Percentiles rank a stretch among this genome's conserved stretches.
Conservation (phyloP, 2,797 vertebrate species). For the Ptychadena robeensis region DNA sequence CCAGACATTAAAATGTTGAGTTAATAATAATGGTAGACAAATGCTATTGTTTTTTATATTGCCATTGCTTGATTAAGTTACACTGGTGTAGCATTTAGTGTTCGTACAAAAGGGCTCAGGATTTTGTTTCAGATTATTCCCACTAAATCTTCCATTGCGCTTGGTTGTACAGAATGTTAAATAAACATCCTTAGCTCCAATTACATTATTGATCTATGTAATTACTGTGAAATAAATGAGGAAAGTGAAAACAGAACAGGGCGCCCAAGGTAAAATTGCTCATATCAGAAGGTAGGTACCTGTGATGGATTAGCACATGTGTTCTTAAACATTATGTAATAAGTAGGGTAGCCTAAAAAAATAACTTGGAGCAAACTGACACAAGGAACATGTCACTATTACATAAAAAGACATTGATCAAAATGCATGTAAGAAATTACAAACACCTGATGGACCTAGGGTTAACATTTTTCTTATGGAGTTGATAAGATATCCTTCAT, state of each 20-base stretch:
- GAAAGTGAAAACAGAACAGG: not conserved
- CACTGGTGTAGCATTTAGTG: too few relatives aligned
- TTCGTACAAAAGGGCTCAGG: too few relatives aligned
- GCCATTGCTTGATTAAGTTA: not conserved
- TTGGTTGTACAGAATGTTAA: not conserved
- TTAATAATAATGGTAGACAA: not conserved
- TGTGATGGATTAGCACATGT: constrained; percentile 20
- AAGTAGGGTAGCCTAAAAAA: not conserved
- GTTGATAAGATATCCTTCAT: constrained; percentile 4
- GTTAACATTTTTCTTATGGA: constrained; percentile 10
- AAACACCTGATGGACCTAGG: constrained; percentile 15
- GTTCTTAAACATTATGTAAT: not conserved
- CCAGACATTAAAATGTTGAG: not conserved
- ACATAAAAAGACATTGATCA: constrained; percentile 14
- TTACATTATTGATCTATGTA: not conserved
- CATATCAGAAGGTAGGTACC: not conserved
- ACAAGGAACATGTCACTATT: constrained; percentile 15
- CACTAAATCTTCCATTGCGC: not conserved
- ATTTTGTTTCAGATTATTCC: not conserved
- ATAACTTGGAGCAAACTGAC: not conserved
- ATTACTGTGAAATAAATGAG: not conserved
- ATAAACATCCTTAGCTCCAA: not conserved
- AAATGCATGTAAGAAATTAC: constrained; percentile 4
- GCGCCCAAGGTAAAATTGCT: not conserved
- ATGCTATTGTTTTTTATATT: not conserved